phyloP scores from a whole-genome alignment of 2,797 vertebrate genomes.

The Cyprinodon diabolis region DNA sequence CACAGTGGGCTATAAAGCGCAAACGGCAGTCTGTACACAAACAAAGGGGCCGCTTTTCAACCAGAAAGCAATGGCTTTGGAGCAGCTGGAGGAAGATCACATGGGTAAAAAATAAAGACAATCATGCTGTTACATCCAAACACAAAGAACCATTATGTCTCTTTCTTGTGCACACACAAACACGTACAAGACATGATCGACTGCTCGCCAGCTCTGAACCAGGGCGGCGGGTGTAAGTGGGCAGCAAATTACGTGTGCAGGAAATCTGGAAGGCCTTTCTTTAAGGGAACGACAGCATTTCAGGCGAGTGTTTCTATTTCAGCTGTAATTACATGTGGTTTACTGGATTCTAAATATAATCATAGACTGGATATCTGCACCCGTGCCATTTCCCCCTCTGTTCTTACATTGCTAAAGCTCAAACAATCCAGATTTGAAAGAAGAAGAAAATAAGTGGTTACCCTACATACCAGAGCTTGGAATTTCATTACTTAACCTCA shows the following conservation, averaged over 20 bases:
- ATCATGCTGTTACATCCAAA: slow-evolving; percentile 48
- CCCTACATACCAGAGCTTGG: background rate
- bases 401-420: slow-evolving; percentile 43
- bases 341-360: slow-evolving; percentile 71
- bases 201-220: slow-evolving; percentile 34
- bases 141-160: slow-evolving; percentile 49
- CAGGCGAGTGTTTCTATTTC: slow-evolving; percentile 54
- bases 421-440: slow-evolving; percentile 27
- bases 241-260: slow-evolving; percentile 43
- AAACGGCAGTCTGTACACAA: slow-evolving; percentile 51
- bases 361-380: slow-evolving; percentile 36
- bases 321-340: slow-evolving; percentile 74
- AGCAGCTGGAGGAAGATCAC: slow-evolving; percentile 66
- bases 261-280: slow-evolving; percentile 45
- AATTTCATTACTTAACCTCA: background rate
- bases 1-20: slow-evolving; percentile 60
- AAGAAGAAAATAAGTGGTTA: background rate
- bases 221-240: slow-evolving; percentile 46
- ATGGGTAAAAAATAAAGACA: slow-evolving; percentile 57
- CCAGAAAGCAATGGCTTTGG: slow-evolving; percentile 45
- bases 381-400: slow-evolving; percentile 22
- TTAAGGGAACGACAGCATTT: slow-evolving; percentile 47
- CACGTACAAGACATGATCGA: slow-evolving; percentile 33
- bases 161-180: slow-evolving; percentile 13
- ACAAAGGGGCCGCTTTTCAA: slow-evolving; percentile 58